Evolutionary conservation across 2,888 invertebrate species (phyloP).

Genomic region (Taphrorychus bicolor): DNA sequence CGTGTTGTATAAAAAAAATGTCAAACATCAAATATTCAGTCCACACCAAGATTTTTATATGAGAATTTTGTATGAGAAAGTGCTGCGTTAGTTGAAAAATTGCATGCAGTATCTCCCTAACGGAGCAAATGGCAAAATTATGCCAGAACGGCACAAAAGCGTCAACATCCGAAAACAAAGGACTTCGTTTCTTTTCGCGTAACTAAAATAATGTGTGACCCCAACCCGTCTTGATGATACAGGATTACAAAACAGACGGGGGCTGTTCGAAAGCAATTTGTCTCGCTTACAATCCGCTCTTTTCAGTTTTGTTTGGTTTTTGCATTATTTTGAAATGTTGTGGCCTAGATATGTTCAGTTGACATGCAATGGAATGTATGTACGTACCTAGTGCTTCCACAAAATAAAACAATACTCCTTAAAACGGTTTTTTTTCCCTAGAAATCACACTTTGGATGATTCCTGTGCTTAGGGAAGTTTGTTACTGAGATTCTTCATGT

Average conservation of each 20-base stretch:
- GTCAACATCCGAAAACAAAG: constrained; percentile 28
- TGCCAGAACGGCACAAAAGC: constrained; percentile 20
- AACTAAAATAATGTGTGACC: constrained; percentile 23
- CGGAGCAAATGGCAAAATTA: constrained; percentile 22
- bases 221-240: constrained; percentile 16
- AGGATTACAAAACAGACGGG: constrained; percentile 9
- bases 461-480: too few relatives aligned
- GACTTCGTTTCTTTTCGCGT: constrained; percentile 21
- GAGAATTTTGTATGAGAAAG: not conserved
- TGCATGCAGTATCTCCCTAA: constrained; percentile 4
- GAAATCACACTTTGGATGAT: too few relatives aligned
- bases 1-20: too few relatives aligned
- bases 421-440: too few relatives aligned
- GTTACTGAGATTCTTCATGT: too few relatives aligned
- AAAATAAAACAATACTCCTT: too few relatives aligned
- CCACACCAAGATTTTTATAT: too few relatives aligned
- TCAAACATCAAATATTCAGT: too few relatives aligned
- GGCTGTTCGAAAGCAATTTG: constrained; percentile 15
- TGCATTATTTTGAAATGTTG: not conserved
- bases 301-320: not conserved
- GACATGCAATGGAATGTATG: too few relatives aligned
- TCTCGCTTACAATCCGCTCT: not conserved
- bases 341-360: too few relatives aligned
- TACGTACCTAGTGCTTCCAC: too few relatives aligned
- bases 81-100: not conserved